These are phyloP conservation scores for Melanocharis versteri DNA, from an alignment of 2,113 vertebrate genomes.

Conservation along the genomic window DNA sequence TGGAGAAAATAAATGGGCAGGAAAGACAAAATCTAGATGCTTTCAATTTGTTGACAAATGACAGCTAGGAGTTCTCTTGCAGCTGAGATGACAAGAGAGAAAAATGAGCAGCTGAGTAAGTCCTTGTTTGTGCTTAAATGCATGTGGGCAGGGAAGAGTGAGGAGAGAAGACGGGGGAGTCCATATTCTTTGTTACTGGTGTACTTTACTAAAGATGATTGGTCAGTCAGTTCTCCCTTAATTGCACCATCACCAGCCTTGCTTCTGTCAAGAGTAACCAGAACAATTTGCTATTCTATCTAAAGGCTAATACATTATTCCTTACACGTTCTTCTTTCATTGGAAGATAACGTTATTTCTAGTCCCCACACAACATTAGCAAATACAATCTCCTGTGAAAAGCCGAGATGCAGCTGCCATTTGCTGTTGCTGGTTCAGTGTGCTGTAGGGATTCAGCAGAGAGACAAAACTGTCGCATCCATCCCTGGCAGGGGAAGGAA, in stretches of 20 bases:
- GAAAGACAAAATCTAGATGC: background rate
- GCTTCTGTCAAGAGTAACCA: background rate
- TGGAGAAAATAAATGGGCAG: background rate
- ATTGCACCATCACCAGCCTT: background rate
- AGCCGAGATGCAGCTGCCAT: background rate
- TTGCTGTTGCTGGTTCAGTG: background rate
- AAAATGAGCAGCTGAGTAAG: background rate
- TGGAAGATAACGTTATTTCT: background rate
- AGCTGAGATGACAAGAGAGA: background rate
- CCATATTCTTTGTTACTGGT: background rate
- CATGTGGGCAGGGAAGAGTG: background rate
- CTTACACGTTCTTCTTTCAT: background rate
- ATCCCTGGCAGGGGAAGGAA: background rate
- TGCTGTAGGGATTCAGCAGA: background rate
- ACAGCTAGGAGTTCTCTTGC: background rate
- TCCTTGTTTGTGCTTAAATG: background rate
- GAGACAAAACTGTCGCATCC: rapidly evolving
- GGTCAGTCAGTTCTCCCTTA: background rate
- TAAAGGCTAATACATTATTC: background rate
- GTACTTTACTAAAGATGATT: background rate
- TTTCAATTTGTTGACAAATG: background rate
- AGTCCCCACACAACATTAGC: background rate
- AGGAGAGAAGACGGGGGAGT: background rate
- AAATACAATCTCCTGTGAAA: background rate
- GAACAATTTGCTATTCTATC: background rate